These are phyloP conservation scores for Heliopora coerulea DNA, from an alignment of 92 coral and sea anemone genomes.

Conservation along the genomic window DNA sequence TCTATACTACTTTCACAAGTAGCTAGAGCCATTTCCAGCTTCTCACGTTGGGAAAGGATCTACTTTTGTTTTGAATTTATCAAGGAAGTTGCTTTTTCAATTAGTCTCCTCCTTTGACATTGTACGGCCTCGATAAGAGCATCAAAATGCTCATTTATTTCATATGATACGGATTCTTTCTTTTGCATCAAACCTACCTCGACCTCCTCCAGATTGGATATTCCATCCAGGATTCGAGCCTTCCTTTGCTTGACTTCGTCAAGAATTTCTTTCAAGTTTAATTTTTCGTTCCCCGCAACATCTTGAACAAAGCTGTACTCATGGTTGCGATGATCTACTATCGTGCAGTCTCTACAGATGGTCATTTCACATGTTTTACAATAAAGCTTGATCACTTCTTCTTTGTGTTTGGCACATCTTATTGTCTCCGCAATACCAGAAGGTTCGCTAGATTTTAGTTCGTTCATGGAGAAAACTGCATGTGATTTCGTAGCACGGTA, in stretches of 20 bases:
- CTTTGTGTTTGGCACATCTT: conserved; percentile 60
- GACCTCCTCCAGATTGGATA: conserved; percentile 16
- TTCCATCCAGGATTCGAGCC: conserved; percentile 5
- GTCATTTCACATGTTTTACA: conserved; percentile 58
- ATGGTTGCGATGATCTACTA: conserved; percentile 64
- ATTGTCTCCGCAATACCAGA: conserved; percentile 48
- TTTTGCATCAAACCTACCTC: conserved; percentile 31
- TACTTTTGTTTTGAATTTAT: conserved; percentile 21
- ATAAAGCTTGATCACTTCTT: conserved; percentile 57
- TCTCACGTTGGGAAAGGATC: conserved; percentile 43
- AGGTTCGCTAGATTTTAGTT: conserved; percentile 43
- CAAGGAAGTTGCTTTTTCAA: conserved; percentile 13
- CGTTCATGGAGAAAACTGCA: conserved; percentile 54
- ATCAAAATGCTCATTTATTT: conserved; percentile 45
- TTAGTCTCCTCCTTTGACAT: neutral
- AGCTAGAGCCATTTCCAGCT: conserved; percentile 26
- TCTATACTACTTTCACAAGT: conserved; percentile 47
- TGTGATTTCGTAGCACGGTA: conserved; percentile 43
- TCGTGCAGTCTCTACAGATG: conserved; percentile 62
- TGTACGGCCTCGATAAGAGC: conserved; percentile 36
- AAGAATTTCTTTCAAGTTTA: conserved; percentile 12
- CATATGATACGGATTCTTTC: conserved; percentile 1
- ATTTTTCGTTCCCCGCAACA: conserved; percentile 44
- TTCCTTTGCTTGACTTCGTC: conserved; percentile 16
- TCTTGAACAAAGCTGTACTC: conserved; percentile 53